Percentiles rank a stretch among this genome's conserved stretches.
Conservation (phyloP, 2,113 vertebrate species). For the Greenwoodochromis staneri region DNA sequence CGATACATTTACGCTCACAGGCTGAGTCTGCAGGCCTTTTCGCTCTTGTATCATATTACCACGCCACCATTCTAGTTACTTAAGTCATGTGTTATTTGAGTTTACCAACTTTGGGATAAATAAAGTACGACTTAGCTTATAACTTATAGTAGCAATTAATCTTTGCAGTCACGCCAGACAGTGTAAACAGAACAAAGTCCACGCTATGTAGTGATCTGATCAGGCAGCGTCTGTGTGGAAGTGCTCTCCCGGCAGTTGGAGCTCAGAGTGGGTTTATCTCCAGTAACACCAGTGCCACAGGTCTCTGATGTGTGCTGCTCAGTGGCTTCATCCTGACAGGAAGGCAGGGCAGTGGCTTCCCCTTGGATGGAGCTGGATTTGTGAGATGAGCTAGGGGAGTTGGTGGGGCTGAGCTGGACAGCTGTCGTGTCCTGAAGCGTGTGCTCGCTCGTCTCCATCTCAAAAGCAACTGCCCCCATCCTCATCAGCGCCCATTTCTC, state of each 20-base stretch:
- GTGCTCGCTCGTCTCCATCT: slow-evolving; percentile 93
- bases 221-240: not conserved
- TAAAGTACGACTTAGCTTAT: not conserved
- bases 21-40: not conserved
- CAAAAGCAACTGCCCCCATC: slow-evolving; percentile 79
- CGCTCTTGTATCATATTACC: not conserved
- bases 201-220: not conserved
- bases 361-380: slow-evolving; percentile 52
- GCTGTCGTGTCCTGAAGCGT: slow-evolving; percentile 90
- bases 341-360: not conserved
- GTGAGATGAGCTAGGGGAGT: slow-evolving; percentile 78
- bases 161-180: not conserved
- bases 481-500: slow-evolving; percentile 75
- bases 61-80: not conserved
- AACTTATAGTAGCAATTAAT: not conserved
- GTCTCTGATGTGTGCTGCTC: not conserved
- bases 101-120: not conserved
- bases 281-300: not conserved
- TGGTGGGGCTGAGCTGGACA: slow-evolving; percentile 87
- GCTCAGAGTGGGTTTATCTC: slow-evolving; percentile 33
- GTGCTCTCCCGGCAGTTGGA: not conserved
- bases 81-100: not conserved
- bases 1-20: not conserved
- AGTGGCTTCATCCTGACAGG: not conserved
- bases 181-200: not conserved